Evolutionary conservation across 2,113 vertebrate genomes (phyloP), one percentile per base, ranked within the genome.

Genomic region (Leptosomus discolor): DNA sequence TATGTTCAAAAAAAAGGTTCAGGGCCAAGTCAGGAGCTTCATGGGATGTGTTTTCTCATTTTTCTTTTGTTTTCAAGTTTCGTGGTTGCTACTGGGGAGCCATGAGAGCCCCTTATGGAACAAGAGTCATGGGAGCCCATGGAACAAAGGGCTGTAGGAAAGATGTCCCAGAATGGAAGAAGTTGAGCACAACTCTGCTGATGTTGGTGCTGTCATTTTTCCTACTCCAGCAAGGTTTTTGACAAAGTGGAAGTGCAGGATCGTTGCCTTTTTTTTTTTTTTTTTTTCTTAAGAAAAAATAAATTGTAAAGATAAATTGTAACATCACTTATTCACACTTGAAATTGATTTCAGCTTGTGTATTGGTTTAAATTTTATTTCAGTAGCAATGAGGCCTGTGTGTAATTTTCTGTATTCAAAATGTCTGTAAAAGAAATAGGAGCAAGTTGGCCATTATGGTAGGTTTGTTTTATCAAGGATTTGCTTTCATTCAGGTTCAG

Each of bases 341-440:
- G 65, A 95, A 95, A 97, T 88, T 77, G 0, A 82, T 85, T 92
- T 94, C 70, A 88, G 64, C 22, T 94, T 96, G 74, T 91, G 64
- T 92, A 85, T 89, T 95, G 81, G 48, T 92, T 97, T 60, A 86
- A 90, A 67, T 95, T 97, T 88, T 82, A 90, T 95, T 94, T 97
- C 74, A 77, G 79, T 88, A 83, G 75, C 56, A 77, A 67, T 96
- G 96, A 97, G 79, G 83, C 91, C 37, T 46, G 24, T 60, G 78
- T 97, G 85, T 95, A 94, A 96, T 96, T 96, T 92, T 96, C 87
- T 97, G 60, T 70, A 67, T 94, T 94, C 79, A 96, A 94, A 98
- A 95, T 95, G 78, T 87, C 87, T 95, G 79, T 95, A 78, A 96
- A 93, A 92, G 64, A 96, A 97, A 96, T 91, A 67, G 63, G 84